A percentile compares a stretch with the other conserved stretches of the same genome.
phyloP scores from a whole-genome alignment of 1,140 invertebrate genomes.

The Aphelenchoides avenae region DNA sequence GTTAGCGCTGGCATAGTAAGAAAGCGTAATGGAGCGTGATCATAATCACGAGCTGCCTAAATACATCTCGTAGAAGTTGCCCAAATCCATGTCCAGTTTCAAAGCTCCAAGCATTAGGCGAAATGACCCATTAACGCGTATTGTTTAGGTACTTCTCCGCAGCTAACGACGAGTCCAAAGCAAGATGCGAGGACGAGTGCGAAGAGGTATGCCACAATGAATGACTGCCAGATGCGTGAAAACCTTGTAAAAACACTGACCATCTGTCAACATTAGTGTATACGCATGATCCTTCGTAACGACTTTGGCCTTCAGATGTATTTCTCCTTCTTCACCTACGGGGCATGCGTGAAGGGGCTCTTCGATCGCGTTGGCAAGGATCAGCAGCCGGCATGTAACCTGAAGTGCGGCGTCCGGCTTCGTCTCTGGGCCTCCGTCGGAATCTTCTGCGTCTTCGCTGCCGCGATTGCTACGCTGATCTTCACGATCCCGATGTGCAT shows the following conservation, averaged over 20 bases:
- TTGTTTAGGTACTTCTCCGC: constrained; percentile 50
- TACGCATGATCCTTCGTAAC: background rate
- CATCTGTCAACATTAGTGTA: too few relatives aligned
- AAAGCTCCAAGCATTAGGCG: too few relatives aligned
- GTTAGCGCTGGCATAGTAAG: too few relatives aligned
- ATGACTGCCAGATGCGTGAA: constrained; percentile 9
- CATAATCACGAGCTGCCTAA: too few relatives aligned
- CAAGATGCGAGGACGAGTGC: constrained; percentile 54
- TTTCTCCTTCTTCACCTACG: constrained; percentile 48
- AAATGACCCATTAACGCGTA: too few relatives aligned
- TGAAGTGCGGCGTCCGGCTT: constrained; percentile 47
- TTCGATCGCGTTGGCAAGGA: constrained; percentile 43
- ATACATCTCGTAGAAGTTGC: too few relatives aligned
- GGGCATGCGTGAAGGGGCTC: constrained; percentile 50
- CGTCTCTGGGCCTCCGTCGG: constrained; percentile 49
- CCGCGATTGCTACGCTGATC: constrained; percentile 48
- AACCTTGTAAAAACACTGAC: background rate
- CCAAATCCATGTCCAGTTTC: too few relatives aligned
- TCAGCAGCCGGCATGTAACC: constrained; percentile 41
- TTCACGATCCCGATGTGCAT: constrained; percentile 53
- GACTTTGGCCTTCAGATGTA: constrained; percentile 38
- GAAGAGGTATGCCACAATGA: constrained; percentile 42
- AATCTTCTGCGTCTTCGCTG: constrained; percentile 46
- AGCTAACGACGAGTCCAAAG: constrained; percentile 44
- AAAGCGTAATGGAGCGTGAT: too few relatives aligned